Conservation (phyloP, 2,113 vertebrate species). For the Spilogale gracilis region DNA sequence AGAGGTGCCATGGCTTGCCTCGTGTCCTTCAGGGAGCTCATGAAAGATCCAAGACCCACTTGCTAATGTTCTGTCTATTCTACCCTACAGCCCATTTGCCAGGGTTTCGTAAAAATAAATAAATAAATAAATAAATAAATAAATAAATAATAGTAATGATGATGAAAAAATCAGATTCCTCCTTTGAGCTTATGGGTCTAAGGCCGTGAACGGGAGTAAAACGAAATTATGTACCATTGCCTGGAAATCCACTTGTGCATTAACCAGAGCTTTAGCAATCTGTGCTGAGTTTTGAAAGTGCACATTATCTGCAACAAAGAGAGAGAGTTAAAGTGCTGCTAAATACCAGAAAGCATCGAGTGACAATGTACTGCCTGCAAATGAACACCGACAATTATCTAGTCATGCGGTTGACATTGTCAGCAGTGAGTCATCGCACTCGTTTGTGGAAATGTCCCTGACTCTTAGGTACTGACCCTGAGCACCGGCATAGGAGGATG, state of each 20-base stretch:
- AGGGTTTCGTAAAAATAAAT: constrained; percentile 39
- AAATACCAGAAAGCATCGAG: constrained; percentile 86
- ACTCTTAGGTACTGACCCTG: constrained; percentile 87
- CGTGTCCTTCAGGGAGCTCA: neutral
- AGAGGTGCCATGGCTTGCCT: neutral
- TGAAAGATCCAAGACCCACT: neutral
- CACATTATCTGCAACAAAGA: constrained; percentile 95
- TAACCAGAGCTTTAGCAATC: constrained; percentile 98
- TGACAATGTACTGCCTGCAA: constrained; percentile 86
- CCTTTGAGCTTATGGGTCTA: constrained; percentile 39
- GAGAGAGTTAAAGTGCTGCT: constrained; percentile 79
- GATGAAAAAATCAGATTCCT: neutral
- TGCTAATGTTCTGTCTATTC: constrained; percentile 16
- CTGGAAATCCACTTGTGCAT: constrained; percentile 96
- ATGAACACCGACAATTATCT: constrained; percentile 88
- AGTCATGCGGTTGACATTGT: constrained; percentile 87
- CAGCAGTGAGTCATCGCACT: constrained; percentile 85
- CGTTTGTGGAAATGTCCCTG: constrained; percentile 86
- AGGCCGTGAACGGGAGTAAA: constrained; percentile 53
- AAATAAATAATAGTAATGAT: neutral
- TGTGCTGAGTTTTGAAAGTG: constrained; percentile 99
- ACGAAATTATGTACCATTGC: constrained; percentile 93
- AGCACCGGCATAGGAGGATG: constrained; percentile 87
- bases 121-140: neutral
- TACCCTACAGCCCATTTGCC: neutral